phyloP scores from a whole-genome alignment of 2,888 invertebrate species.

The Willowsia nigromaculata region DNA sequence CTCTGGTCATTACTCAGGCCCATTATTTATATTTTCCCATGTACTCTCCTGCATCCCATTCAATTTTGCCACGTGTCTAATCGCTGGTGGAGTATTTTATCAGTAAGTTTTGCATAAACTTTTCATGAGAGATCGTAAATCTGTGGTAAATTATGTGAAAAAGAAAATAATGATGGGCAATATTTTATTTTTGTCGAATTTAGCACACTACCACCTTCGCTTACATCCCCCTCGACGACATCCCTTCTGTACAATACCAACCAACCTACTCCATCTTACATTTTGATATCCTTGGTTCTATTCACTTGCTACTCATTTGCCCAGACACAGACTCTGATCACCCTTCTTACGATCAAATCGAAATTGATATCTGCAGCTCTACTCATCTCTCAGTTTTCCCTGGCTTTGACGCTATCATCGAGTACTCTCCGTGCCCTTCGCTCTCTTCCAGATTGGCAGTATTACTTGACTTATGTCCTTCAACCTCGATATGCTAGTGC shows the following conservation, averaged over 20 bases:
- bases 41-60: slow-evolving; percentile 90
- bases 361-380: slow-evolving; percentile 88
- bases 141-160: not conserved
- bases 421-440: slow-evolving; percentile 85
- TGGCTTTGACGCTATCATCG: slow-evolving; percentile 65
- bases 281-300: slow-evolving; percentile 50
- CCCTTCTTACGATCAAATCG: slow-evolving; percentile 90
- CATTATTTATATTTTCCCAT: slow-evolving; percentile 90
- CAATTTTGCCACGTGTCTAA: slow-evolving; percentile 87
- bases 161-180: not conserved
- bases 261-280: slow-evolving; percentile 49
- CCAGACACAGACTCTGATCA: slow-evolving; percentile 91
- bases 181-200: not conserved
- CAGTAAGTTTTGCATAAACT: slow-evolving; percentile 70
- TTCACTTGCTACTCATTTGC: slow-evolving; percentile 91
- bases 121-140: not conserved
- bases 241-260: not conserved
- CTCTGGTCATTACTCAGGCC: slow-evolving; percentile 93
- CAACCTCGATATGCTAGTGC: slow-evolving; percentile 90
- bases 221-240: slow-evolving; percentile 43
- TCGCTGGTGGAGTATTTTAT: slow-evolving; percentile 82
- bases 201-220: slow-evolving; percentile 55
- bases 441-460: slow-evolving; percentile 90
- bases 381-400: slow-evolving; percentile 81
- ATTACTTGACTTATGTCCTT: slow-evolving; percentile 88